These are phyloP conservation scores for Chroicocephalus ridibundus DNA, from an alignment of 2,113 vertebrate species.

Conservation along the genomic window DNA sequence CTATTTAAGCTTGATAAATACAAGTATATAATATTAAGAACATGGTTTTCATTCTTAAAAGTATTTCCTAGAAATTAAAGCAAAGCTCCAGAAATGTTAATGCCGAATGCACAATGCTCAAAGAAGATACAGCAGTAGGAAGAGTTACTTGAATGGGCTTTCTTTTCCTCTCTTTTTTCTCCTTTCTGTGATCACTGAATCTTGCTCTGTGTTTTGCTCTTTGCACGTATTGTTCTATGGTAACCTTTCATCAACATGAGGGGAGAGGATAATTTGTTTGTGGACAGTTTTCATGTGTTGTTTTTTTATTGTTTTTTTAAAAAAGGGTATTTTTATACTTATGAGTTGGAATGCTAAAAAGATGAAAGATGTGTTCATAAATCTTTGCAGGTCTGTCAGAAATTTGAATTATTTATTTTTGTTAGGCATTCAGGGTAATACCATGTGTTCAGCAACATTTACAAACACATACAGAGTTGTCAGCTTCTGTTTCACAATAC, in stretches of 20 bases:
- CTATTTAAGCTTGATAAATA: not conserved
- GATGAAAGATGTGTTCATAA: not conserved
- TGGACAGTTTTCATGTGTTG: not conserved
- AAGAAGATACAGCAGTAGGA: not conserved
- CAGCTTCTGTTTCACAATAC: not conserved
- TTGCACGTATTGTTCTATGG: fast-evolving
- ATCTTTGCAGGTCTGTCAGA: not conserved
- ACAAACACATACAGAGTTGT: fast-evolving
- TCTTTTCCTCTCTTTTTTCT: not conserved
- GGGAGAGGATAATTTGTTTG: not conserved
- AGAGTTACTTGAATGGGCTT: not conserved
- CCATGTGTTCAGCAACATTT: not conserved
- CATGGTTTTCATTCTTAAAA: not conserved
- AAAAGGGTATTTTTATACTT: not conserved
- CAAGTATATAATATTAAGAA: not conserved
- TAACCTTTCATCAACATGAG: not conserved
- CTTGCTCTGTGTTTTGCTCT: not conserved
- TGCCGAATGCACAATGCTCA: not conserved
- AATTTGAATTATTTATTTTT: not conserved
- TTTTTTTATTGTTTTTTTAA: not conserved
- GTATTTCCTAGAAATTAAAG: not conserved
- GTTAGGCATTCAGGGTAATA: not conserved
- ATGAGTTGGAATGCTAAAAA: not conserved
- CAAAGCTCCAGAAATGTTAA: not conserved
- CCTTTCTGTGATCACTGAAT: not conserved